phyloP scores from a whole-genome alignment of 2,888 invertebrate species.

The Gasteruption jaculator region DNA sequence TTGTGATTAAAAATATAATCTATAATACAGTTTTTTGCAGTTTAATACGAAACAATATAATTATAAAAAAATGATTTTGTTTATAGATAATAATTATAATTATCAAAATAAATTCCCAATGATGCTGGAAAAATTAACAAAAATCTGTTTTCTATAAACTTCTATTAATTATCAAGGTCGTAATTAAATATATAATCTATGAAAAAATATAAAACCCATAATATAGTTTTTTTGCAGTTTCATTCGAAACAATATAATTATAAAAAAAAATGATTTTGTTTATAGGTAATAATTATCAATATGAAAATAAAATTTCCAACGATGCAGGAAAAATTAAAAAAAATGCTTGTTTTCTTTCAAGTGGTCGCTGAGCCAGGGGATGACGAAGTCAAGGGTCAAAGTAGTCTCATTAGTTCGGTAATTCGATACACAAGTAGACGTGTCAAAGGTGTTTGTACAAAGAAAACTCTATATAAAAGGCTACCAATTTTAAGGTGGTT shows the following conservation, averaged over 20 bases:
- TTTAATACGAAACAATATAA: background rate
- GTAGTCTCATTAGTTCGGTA: slow-evolving; percentile 40
- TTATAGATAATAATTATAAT: background rate
- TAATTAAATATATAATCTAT: too few species aligned
- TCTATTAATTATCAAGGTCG: too few species aligned
- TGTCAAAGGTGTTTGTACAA: slow-evolving; percentile 57
- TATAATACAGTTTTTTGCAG: too few species aligned
- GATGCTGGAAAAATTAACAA: background rate
- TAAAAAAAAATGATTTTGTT: too few species aligned
- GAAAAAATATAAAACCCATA: too few species aligned
- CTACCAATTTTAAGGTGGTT: slow-evolving; percentile 75
- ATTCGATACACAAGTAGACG: slow-evolving; percentile 52
- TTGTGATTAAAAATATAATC: too few species aligned
- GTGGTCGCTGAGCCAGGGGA: slow-evolving; percentile 46
- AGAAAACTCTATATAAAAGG: slow-evolving; percentile 68
- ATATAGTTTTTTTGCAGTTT: too few species aligned
- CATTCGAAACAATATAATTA: background rate
- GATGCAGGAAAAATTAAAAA: background rate
- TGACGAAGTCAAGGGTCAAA: slow-evolving; percentile 37
- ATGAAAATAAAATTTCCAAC: too few species aligned
- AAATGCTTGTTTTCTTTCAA: slow-evolving; percentile 18
- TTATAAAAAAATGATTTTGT: too few species aligned
- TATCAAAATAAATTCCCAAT: too few species aligned
- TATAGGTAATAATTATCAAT: background rate
- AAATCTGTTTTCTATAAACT: too few species aligned